Conservation (phyloP, 2,113 vertebrate genomes). For the Reinhardtius hippoglossoides region DNA sequence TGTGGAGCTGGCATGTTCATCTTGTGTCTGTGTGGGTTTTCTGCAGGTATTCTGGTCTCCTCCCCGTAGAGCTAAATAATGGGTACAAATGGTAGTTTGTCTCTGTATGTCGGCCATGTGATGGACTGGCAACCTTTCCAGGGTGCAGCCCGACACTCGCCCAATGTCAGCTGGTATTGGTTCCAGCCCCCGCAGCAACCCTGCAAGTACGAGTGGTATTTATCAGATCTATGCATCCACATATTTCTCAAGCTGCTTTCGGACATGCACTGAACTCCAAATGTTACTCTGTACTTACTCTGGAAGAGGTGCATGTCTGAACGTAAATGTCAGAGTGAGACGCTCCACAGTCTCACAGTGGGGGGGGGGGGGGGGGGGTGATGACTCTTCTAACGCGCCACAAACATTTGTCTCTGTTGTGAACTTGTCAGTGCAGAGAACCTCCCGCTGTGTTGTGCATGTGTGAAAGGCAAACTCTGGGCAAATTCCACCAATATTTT, state of each 20-base stretch:
- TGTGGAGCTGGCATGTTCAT: not conserved
- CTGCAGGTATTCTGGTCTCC: not conserved
- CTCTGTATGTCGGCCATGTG: not conserved
- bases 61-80: not conserved
- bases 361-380: no score
- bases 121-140: not conserved
- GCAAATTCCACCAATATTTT: no score
- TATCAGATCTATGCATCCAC: conserved; percentile 7
- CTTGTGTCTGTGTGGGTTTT: not conserved
- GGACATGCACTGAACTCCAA: no score
- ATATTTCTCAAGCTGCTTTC: not conserved
- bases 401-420: no score
- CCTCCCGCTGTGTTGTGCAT: no score
- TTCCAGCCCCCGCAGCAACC: not conserved
- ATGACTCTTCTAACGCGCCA: no score
- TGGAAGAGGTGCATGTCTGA: no score
- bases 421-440: no score
- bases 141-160: not conserved
- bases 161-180: not conserved
- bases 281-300: no score
- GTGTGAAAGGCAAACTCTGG: no score
- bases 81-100: not conserved
- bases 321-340: no score
- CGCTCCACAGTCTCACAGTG: no score
- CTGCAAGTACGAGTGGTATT: not conserved